A percentile compares a stretch with the other conserved stretches of the same genome.
Evolutionary conservation across 2,888 invertebrate genomes (phyloP).

Genomic region (Lydus trimaculatus): DNA sequence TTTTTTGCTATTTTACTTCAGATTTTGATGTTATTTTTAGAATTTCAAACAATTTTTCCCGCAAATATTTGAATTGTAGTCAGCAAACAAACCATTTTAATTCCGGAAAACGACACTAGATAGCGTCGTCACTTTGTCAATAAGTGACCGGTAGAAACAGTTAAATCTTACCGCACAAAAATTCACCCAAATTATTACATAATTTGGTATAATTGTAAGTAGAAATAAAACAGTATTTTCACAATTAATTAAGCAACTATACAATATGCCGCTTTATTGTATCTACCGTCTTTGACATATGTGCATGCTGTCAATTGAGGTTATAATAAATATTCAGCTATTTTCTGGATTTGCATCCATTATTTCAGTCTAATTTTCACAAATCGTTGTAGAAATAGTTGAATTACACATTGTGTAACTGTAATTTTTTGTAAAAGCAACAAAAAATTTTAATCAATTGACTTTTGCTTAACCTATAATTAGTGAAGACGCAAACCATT

Average conservation of each 20-base stretch:
- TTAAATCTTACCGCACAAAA: not conserved
- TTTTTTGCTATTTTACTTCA: not conserved
- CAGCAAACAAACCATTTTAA: not conserved
- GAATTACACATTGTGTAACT: not conserved
- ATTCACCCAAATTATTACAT: not conserved
- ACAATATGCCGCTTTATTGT: not conserved
- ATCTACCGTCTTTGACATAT: not conserved
- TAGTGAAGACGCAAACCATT: not conserved
- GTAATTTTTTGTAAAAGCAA: not conserved
- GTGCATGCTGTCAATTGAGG: slow-evolving; percentile 1
- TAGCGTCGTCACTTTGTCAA: not conserved
- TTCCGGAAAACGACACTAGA: not conserved
- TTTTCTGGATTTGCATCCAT: not conserved
- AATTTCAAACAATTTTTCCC: not conserved
- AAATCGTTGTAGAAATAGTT: not conserved
- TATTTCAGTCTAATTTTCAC: not conserved
- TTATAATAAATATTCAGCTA: not conserved
- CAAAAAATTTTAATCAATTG: not conserved
- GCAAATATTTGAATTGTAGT: not conserved
- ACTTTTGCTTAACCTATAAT: not conserved
- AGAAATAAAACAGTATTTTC: not conserved
- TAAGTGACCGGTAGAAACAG: not conserved
- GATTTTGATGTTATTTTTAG: not conserved
- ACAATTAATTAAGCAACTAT: not conserved
- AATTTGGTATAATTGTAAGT: not conserved